Conservation (phyloP, 2,113 vertebrate genomes). For the Orientallactaga bullata region DNA sequence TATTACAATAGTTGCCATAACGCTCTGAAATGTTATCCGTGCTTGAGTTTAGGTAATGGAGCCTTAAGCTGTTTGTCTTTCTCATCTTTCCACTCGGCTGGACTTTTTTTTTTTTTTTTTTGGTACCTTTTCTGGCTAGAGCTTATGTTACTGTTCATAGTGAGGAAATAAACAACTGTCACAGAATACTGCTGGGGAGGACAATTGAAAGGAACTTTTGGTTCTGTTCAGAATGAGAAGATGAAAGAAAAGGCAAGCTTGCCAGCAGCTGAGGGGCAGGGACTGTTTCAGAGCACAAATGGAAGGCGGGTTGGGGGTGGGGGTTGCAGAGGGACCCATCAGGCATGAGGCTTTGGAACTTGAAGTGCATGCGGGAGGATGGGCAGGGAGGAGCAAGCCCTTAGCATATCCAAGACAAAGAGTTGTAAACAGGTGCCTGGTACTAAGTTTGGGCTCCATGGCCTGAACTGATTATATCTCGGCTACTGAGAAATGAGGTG, state of each 20-base stretch:
- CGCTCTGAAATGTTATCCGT: neutral
- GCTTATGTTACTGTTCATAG: conserved; percentile 16
- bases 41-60: neutral
- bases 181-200: neutral
- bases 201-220: neutral
- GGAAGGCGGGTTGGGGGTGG: neutral
- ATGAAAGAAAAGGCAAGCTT: neutral
- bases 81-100: neutral
- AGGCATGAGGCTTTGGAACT: neutral
- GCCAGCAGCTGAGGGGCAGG: neutral
- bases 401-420: neutral
- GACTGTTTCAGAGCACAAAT: neutral
- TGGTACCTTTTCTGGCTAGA: neutral
- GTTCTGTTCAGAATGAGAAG: neutral
- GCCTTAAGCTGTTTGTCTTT: neutral
- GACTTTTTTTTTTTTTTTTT: neutral
- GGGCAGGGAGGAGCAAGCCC: accelerated
- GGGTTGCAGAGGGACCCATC: accelerated
- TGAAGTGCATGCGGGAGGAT: neutral
- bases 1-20: neutral
- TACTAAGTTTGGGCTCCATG: neutral
- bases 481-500: neutral
- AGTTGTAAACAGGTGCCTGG: neutral
- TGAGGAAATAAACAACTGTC: neutral
- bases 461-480: neutral